These are phyloP conservation scores for Coptotermes formosanus DNA, from an alignment of 1,140 invertebrate genomes.

Conservation along the genomic window DNA sequence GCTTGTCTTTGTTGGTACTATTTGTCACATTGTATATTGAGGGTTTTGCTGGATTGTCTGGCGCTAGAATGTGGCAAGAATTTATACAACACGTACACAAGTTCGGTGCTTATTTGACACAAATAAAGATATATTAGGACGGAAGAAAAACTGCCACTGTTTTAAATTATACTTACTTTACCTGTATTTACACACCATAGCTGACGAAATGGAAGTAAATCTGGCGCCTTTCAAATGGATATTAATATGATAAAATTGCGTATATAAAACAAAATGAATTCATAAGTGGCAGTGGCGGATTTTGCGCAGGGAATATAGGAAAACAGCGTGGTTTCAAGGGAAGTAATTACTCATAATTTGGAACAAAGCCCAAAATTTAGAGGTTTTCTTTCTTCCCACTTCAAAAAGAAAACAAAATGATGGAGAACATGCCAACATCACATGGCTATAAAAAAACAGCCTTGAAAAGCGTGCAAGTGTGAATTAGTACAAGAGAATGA, in stretches of 20 bases:
- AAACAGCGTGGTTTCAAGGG: background rate
- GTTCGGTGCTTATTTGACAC: no score
- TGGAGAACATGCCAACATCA: background rate
- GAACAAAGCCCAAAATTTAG: background rate
- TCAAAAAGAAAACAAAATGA: background rate
- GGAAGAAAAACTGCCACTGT: no score
- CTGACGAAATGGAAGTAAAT: background rate
- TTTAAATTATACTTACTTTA: no score
- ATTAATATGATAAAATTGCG: background rate
- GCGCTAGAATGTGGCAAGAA: no score
- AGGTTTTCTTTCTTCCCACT: background rate
- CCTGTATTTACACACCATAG: no score
- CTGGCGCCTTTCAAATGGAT: background rate
- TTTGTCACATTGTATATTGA: no score
- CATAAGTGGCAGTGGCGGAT: background rate
- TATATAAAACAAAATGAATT: background rate
- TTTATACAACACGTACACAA: no score
- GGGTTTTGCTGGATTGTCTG: no score
- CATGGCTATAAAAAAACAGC: background rate
- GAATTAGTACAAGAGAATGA: no score
- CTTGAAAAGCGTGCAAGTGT: background rate
- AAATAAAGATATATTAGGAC: no score
- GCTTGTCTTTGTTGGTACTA: no score
- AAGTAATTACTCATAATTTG: background rate
- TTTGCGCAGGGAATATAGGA: background rate